These are phyloP conservation scores for Metacarcinus magister DNA, from an alignment of 2,888 invertebrate genomes.

Conservation along the genomic window DNA sequence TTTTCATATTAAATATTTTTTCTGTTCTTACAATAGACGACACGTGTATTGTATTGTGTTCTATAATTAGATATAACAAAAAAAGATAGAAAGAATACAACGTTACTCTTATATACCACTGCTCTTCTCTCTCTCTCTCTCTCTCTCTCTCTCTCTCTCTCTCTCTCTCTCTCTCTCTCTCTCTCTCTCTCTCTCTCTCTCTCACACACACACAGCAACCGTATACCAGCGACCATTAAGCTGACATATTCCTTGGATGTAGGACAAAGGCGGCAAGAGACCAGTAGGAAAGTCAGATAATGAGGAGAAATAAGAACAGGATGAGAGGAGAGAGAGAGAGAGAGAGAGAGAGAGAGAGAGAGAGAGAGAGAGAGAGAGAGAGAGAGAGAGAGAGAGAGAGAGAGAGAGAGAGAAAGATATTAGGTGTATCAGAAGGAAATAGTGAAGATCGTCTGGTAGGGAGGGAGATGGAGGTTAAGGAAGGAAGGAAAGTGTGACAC, in stretches of 20 bases:
- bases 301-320: not conserved
- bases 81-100: too few relatives aligned
- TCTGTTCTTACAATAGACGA: too few relatives aligned
- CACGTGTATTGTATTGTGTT: too few relatives aligned
- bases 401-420: not conserved
- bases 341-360: conserved; percentile 48
- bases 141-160: not conserved
- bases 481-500: not conserved
- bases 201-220: not conserved
- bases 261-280: not conserved
- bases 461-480: not conserved
- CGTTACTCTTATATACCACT: not conserved
- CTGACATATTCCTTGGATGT: not conserved
- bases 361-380: conserved; percentile 47
- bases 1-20: too few relatives aligned
- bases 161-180: too few relatives aligned
- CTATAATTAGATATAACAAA: too few relatives aligned
- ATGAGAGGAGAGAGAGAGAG: not conserved
- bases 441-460: too few relatives aligned
- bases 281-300: not conserved
- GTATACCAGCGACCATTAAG: not conserved
- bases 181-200: too few relatives aligned
- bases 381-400: conserved; percentile 26
- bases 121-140: not conserved
- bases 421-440: too few relatives aligned